These are phyloP conservation scores for Athalia rosae DNA, from an alignment of 2,888 invertebrate species.

Conservation along the genomic window DNA sequence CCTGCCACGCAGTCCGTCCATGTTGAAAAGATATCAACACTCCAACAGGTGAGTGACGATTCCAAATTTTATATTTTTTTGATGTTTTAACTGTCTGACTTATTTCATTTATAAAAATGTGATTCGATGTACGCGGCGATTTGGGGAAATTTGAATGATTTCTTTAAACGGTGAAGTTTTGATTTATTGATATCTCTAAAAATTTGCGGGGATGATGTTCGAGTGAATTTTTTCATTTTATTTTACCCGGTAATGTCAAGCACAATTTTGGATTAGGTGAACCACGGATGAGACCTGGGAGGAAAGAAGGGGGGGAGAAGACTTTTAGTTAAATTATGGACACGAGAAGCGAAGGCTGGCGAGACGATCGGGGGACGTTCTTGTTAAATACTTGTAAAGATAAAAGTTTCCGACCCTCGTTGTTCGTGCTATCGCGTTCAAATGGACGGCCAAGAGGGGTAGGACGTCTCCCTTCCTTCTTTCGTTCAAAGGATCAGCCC, in stretches of 20 bases:
- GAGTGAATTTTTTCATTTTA: slow-evolving; percentile 41
- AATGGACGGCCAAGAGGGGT: slow-evolving; percentile 29
- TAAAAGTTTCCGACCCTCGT: slow-evolving; percentile 28
- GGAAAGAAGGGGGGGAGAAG: slow-evolving; percentile 46
- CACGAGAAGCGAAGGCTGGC: slow-evolving; percentile 39
- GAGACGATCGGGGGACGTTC: slow-evolving; percentile 31
- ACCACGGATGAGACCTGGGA: slow-evolving; percentile 45
- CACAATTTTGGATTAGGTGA: slow-evolving; percentile 42
- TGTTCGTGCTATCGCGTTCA: slow-evolving; percentile 12
- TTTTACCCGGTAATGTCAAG: slow-evolving; percentile 41
- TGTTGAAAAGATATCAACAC: slow-evolving; percentile 63
- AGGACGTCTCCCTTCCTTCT: slow-evolving; percentile 45
- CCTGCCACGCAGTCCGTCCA: slow-evolving; percentile 65
- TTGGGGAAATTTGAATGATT: slow-evolving; percentile 18
- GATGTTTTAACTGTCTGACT: not conserved
- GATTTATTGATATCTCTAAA: not conserved
- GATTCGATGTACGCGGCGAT: slow-evolving; percentile 30
- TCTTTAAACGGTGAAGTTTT: slow-evolving; percentile 9
- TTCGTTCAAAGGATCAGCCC: slow-evolving; percentile 43
- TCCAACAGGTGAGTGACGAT: slow-evolving; percentile 63
- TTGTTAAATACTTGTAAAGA: slow-evolving; percentile 30
- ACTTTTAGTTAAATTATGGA: slow-evolving; percentile 37
- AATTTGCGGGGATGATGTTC: not conserved
- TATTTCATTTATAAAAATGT: not conserved
- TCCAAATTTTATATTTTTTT: not conserved